These are phyloP conservation scores for Pseudopipra pipra DNA, from an alignment of 2,113 vertebrate species.

Conservation along the genomic window DNA sequence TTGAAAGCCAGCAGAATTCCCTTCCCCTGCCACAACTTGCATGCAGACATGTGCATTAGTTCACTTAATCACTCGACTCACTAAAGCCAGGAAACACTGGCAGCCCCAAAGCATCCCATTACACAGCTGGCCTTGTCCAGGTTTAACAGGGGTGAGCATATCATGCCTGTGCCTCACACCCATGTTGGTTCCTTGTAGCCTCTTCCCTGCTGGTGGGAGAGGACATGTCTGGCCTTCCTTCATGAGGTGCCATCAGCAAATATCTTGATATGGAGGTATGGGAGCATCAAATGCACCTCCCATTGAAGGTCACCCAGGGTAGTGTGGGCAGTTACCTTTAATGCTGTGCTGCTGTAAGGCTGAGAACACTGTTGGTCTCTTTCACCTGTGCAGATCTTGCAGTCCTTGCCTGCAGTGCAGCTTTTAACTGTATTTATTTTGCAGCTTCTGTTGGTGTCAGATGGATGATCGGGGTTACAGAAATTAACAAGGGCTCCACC, in stretches of 20 bases:
- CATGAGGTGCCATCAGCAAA: background rate
- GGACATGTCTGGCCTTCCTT: background rate
- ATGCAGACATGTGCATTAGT: background rate
- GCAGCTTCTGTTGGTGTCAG: slow-evolving; percentile 88
- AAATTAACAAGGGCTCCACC: slow-evolving; percentile 88
- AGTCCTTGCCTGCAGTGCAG: background rate
- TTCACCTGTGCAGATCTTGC: background rate
- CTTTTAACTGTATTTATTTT: background rate
- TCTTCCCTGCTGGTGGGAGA: background rate
- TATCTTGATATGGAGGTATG: background rate
- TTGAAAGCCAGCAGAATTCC: background rate
- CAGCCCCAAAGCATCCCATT: background rate
- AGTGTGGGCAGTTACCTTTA: background rate
- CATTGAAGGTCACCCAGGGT: background rate
- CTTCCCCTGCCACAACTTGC: background rate
- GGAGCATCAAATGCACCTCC: background rate
- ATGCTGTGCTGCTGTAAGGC: background rate
- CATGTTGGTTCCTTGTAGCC: background rate
- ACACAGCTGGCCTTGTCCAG: background rate
- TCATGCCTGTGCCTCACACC: background rate
- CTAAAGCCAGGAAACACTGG: background rate
- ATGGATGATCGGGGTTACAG: slow-evolving; percentile 96
- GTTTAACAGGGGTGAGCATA: background rate
- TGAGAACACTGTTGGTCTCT: background rate
- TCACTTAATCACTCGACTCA: accelerated